Base-by-base conservation (phyloP, 2,888 invertebrate genomes). In the Acanthopleura granulata region DNA sequence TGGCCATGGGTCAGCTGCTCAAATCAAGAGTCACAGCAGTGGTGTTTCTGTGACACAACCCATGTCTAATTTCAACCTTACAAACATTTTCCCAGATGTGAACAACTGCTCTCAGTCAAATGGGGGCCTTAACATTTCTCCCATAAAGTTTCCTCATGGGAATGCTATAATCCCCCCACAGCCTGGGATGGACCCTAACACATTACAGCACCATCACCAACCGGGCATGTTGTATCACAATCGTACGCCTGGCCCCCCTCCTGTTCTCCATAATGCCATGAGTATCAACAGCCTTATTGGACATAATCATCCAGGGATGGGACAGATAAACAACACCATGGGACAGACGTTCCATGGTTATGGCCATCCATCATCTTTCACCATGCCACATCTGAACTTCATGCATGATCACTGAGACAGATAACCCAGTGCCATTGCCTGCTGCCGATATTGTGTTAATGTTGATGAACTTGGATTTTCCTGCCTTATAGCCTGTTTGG, bases 351-450 rank as follows among this genome's bases (percentile, higher is more conserved):
- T 89, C 79, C 86, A 88, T 73, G 84, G 86, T 57, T 85, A 85
- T 73, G 84, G 84, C 16, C 87, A 87, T 74, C 83, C 87, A 40
- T 83, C 87, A 61, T 83, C 88, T 12, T 88, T 88, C 77, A 82
- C 86, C 62, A 87, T 90, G 79, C 89, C 88, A n/a, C 85, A 89
- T 18, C 79, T 90, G 40, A 89, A 89, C 77, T 89, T 90, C 79
- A 86, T 89, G 83, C 88, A 86, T 81, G 89, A 89, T 22, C 84
- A 84, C 74, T 85, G 75, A 82, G 29, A 75, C 16, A 25, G 16
- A 16, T 25, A 66, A 57, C 40, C 40, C 40, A 40, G 9, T 40
- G 40, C 40, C n/a, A 40, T 40, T 40, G 3, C 40, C 9, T 9
- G 4, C 40, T 40, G 40, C 40, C 40, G 4, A 40, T 6, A 40